These are phyloP conservation scores for Mesitornis unicolor DNA, from an alignment of 2,113 vertebrate species.

Conservation along the genomic window DNA sequence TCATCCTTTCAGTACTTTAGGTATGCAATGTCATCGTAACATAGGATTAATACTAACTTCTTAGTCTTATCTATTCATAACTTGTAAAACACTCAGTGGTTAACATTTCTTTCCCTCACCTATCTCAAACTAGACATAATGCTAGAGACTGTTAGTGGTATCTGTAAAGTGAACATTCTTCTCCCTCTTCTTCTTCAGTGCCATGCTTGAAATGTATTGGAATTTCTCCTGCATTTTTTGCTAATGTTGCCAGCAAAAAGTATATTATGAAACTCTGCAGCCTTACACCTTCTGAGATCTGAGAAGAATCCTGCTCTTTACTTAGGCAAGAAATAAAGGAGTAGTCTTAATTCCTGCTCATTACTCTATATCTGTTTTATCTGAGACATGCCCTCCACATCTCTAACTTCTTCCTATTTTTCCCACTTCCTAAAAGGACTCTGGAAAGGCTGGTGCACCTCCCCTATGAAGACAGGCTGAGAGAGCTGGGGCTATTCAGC, in stretches of 20 bases:
- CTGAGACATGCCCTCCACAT: neutral
- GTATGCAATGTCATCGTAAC: neutral
- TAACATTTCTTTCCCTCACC: neutral
- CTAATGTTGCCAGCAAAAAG: neutral
- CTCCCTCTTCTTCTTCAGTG: neutral
- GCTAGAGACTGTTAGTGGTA: neutral
- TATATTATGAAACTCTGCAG: neutral
- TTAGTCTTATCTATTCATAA: neutral
- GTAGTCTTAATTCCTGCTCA: neutral
- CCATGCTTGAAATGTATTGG: neutral
- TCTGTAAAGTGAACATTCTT: neutral
- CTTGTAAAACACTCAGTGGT: neutral
- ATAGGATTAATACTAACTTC: neutral
- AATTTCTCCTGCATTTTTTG: neutral
- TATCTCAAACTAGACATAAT: neutral
- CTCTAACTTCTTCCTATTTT: neutral
- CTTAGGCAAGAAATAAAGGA: neutral
- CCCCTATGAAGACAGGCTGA: too few relatives aligned
- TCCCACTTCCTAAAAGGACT: neutral
- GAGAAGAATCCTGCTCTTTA: neutral
- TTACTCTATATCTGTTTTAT: neutral
- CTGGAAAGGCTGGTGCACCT: too few relatives aligned
- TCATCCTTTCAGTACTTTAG: neutral
- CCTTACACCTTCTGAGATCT: neutral
- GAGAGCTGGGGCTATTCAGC: too few relatives aligned